Percentiles rank a stretch among this genome's conserved stretches.
Conservation (phyloP, 2,113 vertebrate genomes). For the Tupaia tana region DNA sequence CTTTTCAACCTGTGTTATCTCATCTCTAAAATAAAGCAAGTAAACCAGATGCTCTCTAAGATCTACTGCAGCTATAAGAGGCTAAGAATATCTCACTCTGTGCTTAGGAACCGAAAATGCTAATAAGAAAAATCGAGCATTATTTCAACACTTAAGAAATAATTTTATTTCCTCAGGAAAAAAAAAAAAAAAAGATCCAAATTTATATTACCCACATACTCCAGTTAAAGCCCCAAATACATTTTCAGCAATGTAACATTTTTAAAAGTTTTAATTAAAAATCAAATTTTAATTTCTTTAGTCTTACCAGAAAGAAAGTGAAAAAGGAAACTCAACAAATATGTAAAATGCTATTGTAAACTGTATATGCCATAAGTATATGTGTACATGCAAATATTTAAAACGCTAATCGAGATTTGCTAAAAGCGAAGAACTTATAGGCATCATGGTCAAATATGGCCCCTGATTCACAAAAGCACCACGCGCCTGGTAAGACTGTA, state of each 20-base stretch:
- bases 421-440: background rate
- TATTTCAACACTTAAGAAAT: background rate
- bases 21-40: conserved; percentile 22
- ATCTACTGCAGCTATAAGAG: background rate
- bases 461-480: background rate
- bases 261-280: conserved; percentile 49
- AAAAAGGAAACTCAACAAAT: background rate
- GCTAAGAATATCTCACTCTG: conserved; percentile 35
- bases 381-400: background rate
- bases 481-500: background rate
- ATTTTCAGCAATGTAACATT: conserved; percentile 36
- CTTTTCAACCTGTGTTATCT: background rate
- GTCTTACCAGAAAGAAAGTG: background rate
- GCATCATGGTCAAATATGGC: background rate
- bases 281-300: conserved; percentile 50
- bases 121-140: too few species aligned
- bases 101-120: background rate
- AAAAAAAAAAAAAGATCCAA: conserved; percentile 25
- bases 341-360: background rate
- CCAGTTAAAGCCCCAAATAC: background rate
- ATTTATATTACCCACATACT: background rate
- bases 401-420: conserved; percentile 21
- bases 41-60: background rate
- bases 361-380: background rate
- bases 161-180: conserved; percentile 31